Percentiles rank a stretch among this genome's conserved stretches.
Conservation (phyloP, 2,888 invertebrate genomes). For the Tenodera sinensis region DNA sequence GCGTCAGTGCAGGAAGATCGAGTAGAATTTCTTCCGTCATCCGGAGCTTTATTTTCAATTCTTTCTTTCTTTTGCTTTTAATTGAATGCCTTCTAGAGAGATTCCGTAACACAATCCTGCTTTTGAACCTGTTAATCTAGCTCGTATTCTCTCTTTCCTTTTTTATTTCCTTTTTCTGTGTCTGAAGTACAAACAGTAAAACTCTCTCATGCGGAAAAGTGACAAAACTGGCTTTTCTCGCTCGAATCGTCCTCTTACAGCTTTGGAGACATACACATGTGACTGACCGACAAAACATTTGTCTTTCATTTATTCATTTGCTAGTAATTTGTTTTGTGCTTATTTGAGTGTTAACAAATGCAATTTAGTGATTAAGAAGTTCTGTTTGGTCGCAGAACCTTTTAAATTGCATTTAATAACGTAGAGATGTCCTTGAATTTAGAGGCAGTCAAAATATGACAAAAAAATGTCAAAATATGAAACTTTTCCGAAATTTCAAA, state of each 20-base stretch:
- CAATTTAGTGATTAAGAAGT: too few species aligned
- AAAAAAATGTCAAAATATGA: too few species aligned
- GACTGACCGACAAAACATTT: neutral
- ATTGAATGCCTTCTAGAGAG: neutral
- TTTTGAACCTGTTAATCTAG: neutral
- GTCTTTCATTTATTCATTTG: neutral
- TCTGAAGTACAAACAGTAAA: neutral
- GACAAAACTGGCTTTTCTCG: neutral
- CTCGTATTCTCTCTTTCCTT: neutral
- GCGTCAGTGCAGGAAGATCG: neutral
- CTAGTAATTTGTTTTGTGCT: neutral
- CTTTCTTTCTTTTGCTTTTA: neutral
- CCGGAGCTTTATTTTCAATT: neutral
- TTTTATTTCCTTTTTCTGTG: neutral
- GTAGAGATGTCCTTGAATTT: too few species aligned
- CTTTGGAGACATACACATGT: neutral
- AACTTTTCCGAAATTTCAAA: too few species aligned
- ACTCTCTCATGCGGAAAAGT: neutral
- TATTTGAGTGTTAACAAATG: neutral
- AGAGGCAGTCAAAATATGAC: too few species aligned
- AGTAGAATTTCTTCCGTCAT: neutral
- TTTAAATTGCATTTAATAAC: too few species aligned
- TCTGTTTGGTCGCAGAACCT: too few species aligned
- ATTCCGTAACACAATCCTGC: neutral
- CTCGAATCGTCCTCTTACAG: neutral